Percentiles rank a stretch among this genome's conserved stretches.
Evolutionary conservation across 1,140 invertebrate genomes (phyloP).

Genomic region (Lasioglossum baleicum): DNA sequence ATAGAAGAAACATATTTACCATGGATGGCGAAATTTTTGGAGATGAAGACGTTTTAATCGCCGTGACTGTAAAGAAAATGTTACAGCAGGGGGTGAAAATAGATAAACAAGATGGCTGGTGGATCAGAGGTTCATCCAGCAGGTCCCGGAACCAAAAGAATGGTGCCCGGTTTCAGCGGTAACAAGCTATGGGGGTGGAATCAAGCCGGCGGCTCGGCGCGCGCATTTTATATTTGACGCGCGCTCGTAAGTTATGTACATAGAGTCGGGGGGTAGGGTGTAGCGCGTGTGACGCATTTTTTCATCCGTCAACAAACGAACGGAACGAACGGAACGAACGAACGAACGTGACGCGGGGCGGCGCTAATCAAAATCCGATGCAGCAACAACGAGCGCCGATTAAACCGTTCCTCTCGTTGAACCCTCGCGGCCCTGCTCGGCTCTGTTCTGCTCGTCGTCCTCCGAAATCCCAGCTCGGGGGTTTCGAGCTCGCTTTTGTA

Average conservation of each 20-base stretch:
- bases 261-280: not conserved
- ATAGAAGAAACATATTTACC: too few relatives aligned
- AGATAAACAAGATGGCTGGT: too few relatives aligned
- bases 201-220: not conserved
- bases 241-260: slow-evolving; percentile 24
- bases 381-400: slow-evolving; percentile 53
- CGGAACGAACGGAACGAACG: slow-evolving; percentile 49
- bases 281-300: slow-evolving; percentile 44
- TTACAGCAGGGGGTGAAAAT: too few relatives aligned
- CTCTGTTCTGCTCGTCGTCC: not conserved
- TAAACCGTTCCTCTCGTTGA: slow-evolving; percentile 47
- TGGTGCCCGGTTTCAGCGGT: not conserved
- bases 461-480: slow-evolving; percentile 24
- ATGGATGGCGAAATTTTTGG: too few relatives aligned
- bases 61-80: too few relatives aligned
- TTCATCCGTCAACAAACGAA: slow-evolving; percentile 56
- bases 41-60: too few relatives aligned
- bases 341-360: slow-evolving; percentile 53
- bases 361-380: slow-evolving; percentile 63
- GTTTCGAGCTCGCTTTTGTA: slow-evolving; percentile 20
- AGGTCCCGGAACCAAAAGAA: too few relatives aligned
- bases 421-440: not conserved
- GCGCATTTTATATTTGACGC: slow-evolving; percentile 5
- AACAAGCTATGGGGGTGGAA: not conserved
- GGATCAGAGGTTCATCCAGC: too few relatives aligned